Base-by-base conservation (phyloP, 1,140 invertebrate genomes). In the Atta texana region DNA sequence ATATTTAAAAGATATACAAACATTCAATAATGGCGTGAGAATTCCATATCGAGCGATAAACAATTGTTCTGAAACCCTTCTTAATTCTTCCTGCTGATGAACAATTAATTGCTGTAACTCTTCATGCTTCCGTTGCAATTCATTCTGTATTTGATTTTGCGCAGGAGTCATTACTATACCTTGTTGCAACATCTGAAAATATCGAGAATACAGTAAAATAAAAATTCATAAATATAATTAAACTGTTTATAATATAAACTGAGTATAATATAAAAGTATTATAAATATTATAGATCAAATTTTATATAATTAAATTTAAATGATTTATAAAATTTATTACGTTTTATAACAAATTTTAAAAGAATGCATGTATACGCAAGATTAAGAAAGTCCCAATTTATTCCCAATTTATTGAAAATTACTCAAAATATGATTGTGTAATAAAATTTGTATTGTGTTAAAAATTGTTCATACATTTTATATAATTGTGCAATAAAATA, bases 21-120 rank as follows among this genome's bases (percentile, higher is more conserved):
- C 96, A 92, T 96, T 96, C 66, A 96, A 95, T 88, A 97, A 75
- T 74, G 97, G 96, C 72, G 97, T 97, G 51, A 98, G 93, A 21
- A 98, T 96, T 8, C 97, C 97, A 91, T 98, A 97, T 93, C 97
- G 96, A 0, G 98, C 97, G 91, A 98, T 97, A n/a, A 98, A 94
- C 39, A 98, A 95, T 92, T 98, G 98, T 92, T 98, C 98, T 28
- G 97, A 98, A 3, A 98, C 97, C 86, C 97, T 96, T 61, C 97
- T 95, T 86, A 98, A 93, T 93, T 98, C 98, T 92, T 98, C 98
- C 92, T 98, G 98, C 91, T 98, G 98, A 90, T 98, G 96, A 39
- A 97, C 96, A 81, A 98, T 98, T 88, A 98, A 96, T 91, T 98
- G 97, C 89, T 98, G 97, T 49, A 98, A 94, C 93, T 98, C 97